Evolutionary conservation across 1,140 invertebrate species (phyloP).

Genomic region (Cotesia chilonis): DNA sequence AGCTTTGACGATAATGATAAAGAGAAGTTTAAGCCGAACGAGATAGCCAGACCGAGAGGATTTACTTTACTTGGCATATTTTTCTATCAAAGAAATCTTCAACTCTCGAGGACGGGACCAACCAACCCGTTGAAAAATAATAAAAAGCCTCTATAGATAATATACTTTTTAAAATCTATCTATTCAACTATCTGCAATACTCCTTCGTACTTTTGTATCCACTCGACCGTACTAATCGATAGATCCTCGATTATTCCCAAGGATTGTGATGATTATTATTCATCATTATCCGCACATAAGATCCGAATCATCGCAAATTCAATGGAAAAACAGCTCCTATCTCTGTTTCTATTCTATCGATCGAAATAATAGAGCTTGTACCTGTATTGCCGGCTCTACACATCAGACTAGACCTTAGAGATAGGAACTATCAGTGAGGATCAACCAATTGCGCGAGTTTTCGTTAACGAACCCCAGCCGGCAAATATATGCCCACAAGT

Average conservation of each 20-base stretch:
- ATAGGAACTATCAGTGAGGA: background rate
- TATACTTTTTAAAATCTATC: too few species aligned
- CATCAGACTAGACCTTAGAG: background rate
- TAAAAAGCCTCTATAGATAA: too few species aligned
- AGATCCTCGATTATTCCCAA: too few species aligned
- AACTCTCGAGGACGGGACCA: too few species aligned
- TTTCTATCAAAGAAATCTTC: conserved; percentile 17
- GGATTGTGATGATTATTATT: too few species aligned
- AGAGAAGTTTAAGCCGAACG: conserved; percentile 3
- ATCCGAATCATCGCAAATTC: too few species aligned
- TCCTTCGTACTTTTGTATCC: too few species aligned
- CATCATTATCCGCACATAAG: too few species aligned
- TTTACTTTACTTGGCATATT: conserved; percentile 10
- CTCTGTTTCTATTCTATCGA: too few species aligned
- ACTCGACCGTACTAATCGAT: too few species aligned
- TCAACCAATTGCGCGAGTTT: conserved; percentile 2
- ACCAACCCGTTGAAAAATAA: background rate
- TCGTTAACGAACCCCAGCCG: conserved; percentile 29
- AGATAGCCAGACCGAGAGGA: conserved; percentile 13
- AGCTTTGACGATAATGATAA: conserved; percentile 7
- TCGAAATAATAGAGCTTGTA: background rate
- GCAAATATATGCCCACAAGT: conserved; percentile 16
- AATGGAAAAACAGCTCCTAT: too few species aligned
- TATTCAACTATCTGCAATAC: too few species aligned
- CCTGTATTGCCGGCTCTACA: background rate